phyloP scores from a whole-genome alignment of 2,797 vertebrate genomes.

The Acanthis flammea region DNA sequence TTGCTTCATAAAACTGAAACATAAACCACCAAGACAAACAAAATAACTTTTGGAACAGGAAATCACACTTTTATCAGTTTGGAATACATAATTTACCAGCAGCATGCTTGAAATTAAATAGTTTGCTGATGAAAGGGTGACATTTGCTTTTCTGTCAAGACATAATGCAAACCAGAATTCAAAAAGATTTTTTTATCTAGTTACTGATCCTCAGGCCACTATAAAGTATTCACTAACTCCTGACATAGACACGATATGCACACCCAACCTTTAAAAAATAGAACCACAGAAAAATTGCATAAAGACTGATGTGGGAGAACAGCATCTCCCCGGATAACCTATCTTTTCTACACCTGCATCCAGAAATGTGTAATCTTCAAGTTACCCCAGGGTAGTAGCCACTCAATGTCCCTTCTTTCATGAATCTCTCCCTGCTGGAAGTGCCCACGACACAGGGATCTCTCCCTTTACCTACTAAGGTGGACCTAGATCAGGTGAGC shows the following conservation, averaged over 20 bases:
- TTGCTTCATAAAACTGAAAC: background rate
- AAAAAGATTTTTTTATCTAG: background rate
- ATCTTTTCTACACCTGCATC: background rate
- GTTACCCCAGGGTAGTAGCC: background rate
- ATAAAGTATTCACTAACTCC: background rate
- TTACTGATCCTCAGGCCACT: background rate
- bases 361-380: background rate
- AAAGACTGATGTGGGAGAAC: background rate
- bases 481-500: background rate
- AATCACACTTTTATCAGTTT: background rate
- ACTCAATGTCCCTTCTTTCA: background rate
- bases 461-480: background rate
- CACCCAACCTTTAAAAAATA: background rate
- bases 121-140: background rate
- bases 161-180: background rate
- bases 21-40: background rate
- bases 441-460: rapidly evolving
- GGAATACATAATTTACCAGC: background rate
- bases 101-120: background rate
- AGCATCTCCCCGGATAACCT: background rate
- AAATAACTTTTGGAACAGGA: background rate
- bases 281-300: background rate
- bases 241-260: background rate
- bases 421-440: background rate
- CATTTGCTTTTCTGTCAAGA: background rate